Evolutionary conservation across 2,888 invertebrate genomes (phyloP).

Genomic region (Aphrophora alni): DNA sequence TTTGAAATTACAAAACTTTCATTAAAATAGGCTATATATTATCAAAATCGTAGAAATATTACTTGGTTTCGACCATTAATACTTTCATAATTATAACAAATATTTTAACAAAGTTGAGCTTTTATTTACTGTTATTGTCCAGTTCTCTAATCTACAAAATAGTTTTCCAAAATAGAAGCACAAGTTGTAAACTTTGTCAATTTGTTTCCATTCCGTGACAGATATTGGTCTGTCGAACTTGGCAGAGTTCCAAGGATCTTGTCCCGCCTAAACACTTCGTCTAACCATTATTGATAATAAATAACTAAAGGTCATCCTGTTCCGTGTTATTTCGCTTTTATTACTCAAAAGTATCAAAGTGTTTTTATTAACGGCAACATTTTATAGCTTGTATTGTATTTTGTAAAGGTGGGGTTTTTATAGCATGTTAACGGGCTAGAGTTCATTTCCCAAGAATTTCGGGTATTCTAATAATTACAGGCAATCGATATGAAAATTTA

Average conservation of each 20-base stretch:
- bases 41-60: too few relatives aligned
- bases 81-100: too few relatives aligned
- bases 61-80: too few relatives aligned
- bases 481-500: too few relatives aligned
- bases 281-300: background rate
- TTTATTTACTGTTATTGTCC: background rate
- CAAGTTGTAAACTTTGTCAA: background rate
- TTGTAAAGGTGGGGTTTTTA: background rate
- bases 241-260: background rate
- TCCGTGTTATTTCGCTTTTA: background rate
- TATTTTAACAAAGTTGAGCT: too few relatives aligned
- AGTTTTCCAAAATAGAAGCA: background rate
- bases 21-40: too few relatives aligned
- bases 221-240: background rate
- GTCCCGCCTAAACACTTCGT: background rate
- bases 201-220: background rate
- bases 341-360: background rate
- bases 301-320: background rate
- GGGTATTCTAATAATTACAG: too few relatives aligned
- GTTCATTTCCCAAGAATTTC: too few relatives aligned
- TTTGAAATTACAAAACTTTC: too few relatives aligned
- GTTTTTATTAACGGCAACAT: background rate
- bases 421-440: background rate
- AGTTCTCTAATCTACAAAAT: background rate
- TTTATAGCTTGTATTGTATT: background rate